Percentiles rank a stretch among this genome's conserved stretches.
Conservation (phyloP, 2,797 vertebrate genomes). For the Acanthurus leucopareius region DNA sequence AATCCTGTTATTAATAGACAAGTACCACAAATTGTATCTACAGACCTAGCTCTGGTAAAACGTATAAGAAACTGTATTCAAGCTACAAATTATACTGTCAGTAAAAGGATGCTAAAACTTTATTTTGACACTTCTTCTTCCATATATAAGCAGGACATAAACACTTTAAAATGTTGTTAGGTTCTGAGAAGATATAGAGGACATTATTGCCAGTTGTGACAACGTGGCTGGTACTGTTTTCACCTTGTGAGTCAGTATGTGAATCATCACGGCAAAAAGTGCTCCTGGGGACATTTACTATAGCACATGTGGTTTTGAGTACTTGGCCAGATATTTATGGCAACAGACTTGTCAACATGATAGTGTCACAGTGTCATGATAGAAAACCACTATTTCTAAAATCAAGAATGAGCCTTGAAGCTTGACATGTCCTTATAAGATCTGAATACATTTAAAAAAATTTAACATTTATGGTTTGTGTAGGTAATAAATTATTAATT, state of each 20-base stretch:
- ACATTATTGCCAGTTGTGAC: too few species aligned
- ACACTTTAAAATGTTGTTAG: not conserved
- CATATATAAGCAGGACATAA: slow-evolving; percentile 6
- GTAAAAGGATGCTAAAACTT: not conserved
- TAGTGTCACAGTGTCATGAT: too few species aligned
- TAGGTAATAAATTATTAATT: not conserved
- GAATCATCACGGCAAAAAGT: too few species aligned
- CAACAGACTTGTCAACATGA: too few species aligned
- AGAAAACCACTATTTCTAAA: not conserved
- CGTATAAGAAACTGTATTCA: slow-evolving; percentile 7
- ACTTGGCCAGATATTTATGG: too few species aligned
- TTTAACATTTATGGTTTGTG: too few species aligned
- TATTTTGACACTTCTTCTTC: not conserved
- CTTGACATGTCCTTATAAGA: not conserved
- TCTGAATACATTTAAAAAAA: not conserved
- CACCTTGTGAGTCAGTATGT: too few species aligned
- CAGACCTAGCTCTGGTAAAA: slow-evolving; percentile 15
- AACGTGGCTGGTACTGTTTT: too few species aligned
- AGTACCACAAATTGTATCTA: slow-evolving; percentile 53
- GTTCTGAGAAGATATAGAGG: not conserved
- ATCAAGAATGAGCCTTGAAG: not conserved
- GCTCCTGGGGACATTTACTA: too few species aligned
- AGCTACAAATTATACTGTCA: slow-evolving; percentile 44
- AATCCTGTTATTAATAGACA: slow-evolving; percentile 8
- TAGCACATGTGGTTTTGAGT: too few species aligned